Evolutionary conservation across 2,113 vertebrate genomes (phyloP).

Genomic region (Ceyx cyanopectus): DNA sequence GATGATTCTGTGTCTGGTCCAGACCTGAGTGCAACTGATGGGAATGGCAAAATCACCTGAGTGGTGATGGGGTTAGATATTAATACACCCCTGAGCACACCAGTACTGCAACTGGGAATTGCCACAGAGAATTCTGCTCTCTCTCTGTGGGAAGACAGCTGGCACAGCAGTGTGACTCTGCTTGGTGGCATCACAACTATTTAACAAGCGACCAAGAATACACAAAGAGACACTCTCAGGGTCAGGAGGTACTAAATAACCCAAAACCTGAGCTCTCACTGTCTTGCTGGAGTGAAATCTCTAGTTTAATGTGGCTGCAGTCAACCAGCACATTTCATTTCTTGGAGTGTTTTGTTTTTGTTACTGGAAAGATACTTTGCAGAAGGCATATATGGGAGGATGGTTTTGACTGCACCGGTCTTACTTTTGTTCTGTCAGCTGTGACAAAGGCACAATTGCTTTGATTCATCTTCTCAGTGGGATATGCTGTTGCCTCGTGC

Average conservation of each 20-base stretch:
- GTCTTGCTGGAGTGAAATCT: background rate
- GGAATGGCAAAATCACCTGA: background rate
- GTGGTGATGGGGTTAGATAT: background rate
- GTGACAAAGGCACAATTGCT: background rate
- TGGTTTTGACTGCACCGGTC: background rate
- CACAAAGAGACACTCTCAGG: background rate
- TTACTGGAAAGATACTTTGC: background rate
- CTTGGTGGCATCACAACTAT: background rate
- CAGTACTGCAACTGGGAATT: background rate
- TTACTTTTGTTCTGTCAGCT: background rate
- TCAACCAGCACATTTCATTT: background rate
- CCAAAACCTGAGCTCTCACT: background rate
- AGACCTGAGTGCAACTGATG: background rate
- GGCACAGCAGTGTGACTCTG: background rate
- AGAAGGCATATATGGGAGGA: background rate
- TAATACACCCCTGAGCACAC: background rate
- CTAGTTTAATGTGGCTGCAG: background rate
- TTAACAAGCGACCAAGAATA: background rate
- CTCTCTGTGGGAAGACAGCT: background rate
- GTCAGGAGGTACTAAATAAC: background rate
- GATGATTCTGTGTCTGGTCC: background rate
- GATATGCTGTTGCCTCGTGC: background rate
- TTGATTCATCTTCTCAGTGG: background rate
- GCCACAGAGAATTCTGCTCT: background rate
- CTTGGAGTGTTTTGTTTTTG: background rate